Conservation (phyloP, 2,888 invertebrate genomes). For the Pocota personata region DNA sequence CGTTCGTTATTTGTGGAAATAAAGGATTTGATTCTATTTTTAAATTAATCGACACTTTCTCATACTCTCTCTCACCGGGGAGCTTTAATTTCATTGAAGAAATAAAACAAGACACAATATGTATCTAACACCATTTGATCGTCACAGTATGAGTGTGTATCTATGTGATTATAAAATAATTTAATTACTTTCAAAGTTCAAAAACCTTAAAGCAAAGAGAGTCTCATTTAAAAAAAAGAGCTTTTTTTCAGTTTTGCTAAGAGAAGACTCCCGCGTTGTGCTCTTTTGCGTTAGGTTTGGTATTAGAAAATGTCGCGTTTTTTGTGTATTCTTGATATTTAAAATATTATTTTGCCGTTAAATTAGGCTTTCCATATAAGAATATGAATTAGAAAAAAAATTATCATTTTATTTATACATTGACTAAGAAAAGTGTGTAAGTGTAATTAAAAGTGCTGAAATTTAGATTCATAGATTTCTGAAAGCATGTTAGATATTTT, state of each 20-base stretch:
- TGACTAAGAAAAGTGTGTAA: background rate
- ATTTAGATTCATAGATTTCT: background rate
- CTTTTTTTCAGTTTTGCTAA: constrained; percentile 6
- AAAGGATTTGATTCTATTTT: constrained; percentile 49
- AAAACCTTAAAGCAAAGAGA: constrained; percentile 55
- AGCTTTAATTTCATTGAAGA: constrained; percentile 56
- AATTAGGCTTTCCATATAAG: background rate
- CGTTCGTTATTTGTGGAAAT: background rate
- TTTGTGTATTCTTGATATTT: background rate
- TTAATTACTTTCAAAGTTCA: constrained; percentile 68
- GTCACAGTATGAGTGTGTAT: background rate
- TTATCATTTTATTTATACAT: background rate
- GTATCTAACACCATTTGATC: constrained; percentile 18
- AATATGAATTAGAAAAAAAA: background rate
- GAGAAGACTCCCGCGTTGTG: background rate
- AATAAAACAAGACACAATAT: background rate
- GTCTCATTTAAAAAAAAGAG: constrained; percentile 10
- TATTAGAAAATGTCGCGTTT: background rate
- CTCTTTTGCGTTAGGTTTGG: background rate
- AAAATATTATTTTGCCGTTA: background rate
- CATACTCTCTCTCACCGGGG: background rate
- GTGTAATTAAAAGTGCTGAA: background rate
- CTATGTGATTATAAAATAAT: constrained; percentile 39
- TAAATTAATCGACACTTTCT: background rate
- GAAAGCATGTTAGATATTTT: constrained; percentile 16